Percentiles rank a stretch among this genome's conserved stretches.
Evolutionary conservation across 2,888 invertebrate genomes (phyloP).

Genomic region (Zhuqinia jingwanae): DNA sequence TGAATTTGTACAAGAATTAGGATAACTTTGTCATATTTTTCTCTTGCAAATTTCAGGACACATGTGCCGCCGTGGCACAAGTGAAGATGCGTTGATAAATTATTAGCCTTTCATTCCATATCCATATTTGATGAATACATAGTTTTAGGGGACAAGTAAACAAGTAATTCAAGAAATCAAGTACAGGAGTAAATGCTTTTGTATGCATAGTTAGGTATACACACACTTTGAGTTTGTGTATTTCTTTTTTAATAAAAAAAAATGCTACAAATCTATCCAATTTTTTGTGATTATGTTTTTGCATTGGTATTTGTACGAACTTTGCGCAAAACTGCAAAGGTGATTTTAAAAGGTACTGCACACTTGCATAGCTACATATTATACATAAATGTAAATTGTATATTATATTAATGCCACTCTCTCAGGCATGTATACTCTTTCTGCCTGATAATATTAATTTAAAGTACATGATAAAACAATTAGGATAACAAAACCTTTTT

Average conservation of each 20-base stretch:
- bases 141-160: neutral
- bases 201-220: neutral
- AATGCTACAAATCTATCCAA: too few relatives aligned
- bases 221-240: too few relatives aligned
- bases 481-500: neutral
- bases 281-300: too few relatives aligned
- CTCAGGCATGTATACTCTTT: too few relatives aligned
- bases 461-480: neutral
- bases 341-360: too few relatives aligned
- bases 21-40: neutral
- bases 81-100: slow-evolving; percentile 36
- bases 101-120: neutral
- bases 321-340: too few relatives aligned
- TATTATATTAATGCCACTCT: too few relatives aligned
- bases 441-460: slow-evolving; percentile 15
- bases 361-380: too few relatives aligned
- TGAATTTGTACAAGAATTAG: slow-evolving; percentile 15
- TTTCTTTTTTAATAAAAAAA: too few relatives aligned
- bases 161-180: neutral
- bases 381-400: too few relatives aligned
- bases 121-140: neutral
- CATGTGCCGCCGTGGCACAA: too few relatives aligned
- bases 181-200: neutral
- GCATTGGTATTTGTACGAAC: too few relatives aligned
- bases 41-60: slow-evolving; percentile 21